These are phyloP conservation scores for Solenodon paradoxus DNA, from an alignment of 2,113 vertebrate genomes.

Conservation along the genomic window DNA sequence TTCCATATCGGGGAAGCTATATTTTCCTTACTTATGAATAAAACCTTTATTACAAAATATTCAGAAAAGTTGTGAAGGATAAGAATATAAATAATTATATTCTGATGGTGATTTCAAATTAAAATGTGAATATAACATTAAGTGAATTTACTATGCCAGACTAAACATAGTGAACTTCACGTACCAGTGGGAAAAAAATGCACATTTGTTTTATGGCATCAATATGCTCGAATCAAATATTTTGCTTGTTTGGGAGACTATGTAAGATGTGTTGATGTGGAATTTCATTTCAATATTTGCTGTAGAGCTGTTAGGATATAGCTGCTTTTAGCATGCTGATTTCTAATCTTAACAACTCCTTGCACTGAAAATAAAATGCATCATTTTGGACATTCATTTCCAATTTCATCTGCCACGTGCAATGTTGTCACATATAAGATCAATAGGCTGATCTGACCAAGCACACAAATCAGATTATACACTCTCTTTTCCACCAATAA, in stretches of 20 bases:
- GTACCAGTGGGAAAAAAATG: neutral
- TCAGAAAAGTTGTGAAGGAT: neutral
- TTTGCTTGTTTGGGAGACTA: slow-evolving; percentile 26
- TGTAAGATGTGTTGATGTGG: neutral
- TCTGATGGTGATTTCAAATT: neutral
- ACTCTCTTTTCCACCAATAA: neutral
- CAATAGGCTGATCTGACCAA: slow-evolving; percentile 52
- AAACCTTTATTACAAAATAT: neutral
- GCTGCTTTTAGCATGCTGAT: slow-evolving; percentile 24
- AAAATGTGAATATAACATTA: neutral
- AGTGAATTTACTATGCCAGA: neutral
- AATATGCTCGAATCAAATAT: neutral
- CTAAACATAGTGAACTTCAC: neutral
- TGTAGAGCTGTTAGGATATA: slow-evolving; percentile 38
- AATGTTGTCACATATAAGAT: slow-evolving; percentile 49
- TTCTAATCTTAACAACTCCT: slow-evolving; percentile 37
- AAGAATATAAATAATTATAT: no score
- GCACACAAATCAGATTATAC: slow-evolving; percentile 31
- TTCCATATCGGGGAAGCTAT: neutral
- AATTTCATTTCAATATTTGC: slow-evolving; percentile 48
- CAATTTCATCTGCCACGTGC: slow-evolving; percentile 47
- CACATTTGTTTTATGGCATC: neutral
- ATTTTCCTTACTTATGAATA: neutral
- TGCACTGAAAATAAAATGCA: slow-evolving; percentile 54
- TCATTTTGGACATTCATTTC: slow-evolving; percentile 52